Percentiles rank a stretch among this genome's conserved stretches.
phyloP scores from a whole-genome alignment of 2,888 invertebrate species.

The Ypsolopha sequella region DNA sequence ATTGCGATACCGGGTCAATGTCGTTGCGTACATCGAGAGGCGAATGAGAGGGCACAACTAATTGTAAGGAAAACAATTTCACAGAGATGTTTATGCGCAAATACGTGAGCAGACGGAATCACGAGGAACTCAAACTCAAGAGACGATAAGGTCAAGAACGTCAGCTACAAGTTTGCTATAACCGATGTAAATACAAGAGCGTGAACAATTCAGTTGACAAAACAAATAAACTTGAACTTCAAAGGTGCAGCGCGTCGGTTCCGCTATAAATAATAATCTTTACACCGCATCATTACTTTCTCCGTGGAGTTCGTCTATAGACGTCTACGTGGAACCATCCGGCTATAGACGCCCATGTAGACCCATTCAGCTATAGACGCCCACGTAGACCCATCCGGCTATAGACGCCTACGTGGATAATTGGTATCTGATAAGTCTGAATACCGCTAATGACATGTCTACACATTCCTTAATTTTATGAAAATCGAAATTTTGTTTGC shows the following conservation, averaged over 20 bases:
- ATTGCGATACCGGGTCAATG: conserved; percentile 41
- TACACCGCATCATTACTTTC: conserved; percentile 8
- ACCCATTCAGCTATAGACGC: conserved; percentile 12
- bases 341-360: conserved; percentile 12
- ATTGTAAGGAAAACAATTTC: conserved; percentile 36
- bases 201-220: conserved; percentile 18
- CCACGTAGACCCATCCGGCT: conserved; percentile 6
- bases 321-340: conserved; percentile 11
- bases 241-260: conserved; percentile 17
- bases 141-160: conserved; percentile 1
- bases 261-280: conserved; percentile 40
- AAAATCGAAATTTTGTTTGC: too few relatives aligned
- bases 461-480: too few relatives aligned
- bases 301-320: conserved; percentile 13
- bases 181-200: conserved; percentile 7
- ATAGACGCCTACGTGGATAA: too few relatives aligned
- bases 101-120: conserved; percentile 21
- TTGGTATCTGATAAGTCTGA: neutral
- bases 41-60: conserved; percentile 1
- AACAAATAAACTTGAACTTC: conserved; percentile 52
- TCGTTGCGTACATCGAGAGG: conserved; percentile 16
- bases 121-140: conserved; percentile 2
- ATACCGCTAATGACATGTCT: too few relatives aligned
- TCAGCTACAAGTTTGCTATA: conserved; percentile 1
- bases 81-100: conserved; percentile 26